Base-by-base conservation (phyloP, 2,797 vertebrate genomes). In the Synanceia verrucosa region DNA sequence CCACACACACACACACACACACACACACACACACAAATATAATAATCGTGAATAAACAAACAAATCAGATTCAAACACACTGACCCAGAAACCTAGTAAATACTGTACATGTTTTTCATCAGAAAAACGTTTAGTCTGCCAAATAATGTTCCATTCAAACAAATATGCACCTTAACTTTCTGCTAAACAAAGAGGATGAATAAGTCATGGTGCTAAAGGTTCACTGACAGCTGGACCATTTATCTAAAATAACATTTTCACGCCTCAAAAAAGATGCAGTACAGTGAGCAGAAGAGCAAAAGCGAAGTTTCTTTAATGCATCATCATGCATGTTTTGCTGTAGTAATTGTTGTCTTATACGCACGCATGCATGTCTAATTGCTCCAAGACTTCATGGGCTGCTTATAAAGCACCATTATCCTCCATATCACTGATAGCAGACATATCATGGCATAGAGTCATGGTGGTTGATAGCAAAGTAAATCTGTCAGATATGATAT, bases 41-140 rank as follows among this genome's bases (percentile, higher is more conserved):
- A n/a, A n/a, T 43, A n/a, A 43, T 19, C 4, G 0, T 19, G 39
- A 43, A n/a, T 43, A 43, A n/a, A 31, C 8, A 61, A 53, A 55
- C 59, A 31, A 64, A 65, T 63, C 34, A 57, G 21, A 47, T 13
- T 12, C 2, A 59, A 11, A 65, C 46, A 73, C 55, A 70, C 16
- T 52, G 69, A 86, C 65, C 67, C 68, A 82, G 46, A 85, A 75
- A 81, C 73, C 55, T 47, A 76, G 26, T 41, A 72, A 70, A 41
- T 39, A n/a, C n/a, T n/a, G n/a, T n/a, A 52, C 13, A 78, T 6
- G 4, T 5, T 37, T 60, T 46, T 44, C 16, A 63, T 51, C n/a
- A 33, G 56, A 50, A 34, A 73, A 70, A 65, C 9, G 41, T 53
- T 39, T 1, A 65, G n/a, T 47, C 24, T 41, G 36, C 33, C 14